These are phyloP conservation scores for Cephalopterus ornatus DNA, from an alignment of 2,113 vertebrate genomes.

Conservation along the genomic window DNA sequence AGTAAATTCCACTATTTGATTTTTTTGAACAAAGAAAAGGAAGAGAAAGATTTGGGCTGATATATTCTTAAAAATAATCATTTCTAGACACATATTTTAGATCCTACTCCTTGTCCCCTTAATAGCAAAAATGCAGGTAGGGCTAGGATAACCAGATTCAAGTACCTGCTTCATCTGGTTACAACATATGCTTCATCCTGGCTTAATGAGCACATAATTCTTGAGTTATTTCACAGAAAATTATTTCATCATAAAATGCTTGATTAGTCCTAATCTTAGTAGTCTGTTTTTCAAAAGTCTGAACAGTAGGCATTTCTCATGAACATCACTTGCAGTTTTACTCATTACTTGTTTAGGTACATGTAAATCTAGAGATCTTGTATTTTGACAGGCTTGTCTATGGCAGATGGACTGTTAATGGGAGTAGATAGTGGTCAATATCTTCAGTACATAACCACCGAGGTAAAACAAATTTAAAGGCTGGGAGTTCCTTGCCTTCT, in stretches of 20 bases:
- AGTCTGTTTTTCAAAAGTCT: background rate
- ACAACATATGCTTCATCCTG: background rate
- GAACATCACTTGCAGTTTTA: background rate
- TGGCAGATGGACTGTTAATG: background rate
- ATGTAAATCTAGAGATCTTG: background rate
- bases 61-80: background rate
- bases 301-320: background rate
- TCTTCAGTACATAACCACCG: background rate
- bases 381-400: background rate
- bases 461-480: background rate
- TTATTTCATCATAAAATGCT: background rate
- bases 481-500: background rate
- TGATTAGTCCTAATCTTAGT: constrained; percentile 11
- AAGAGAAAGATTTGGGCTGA: background rate
- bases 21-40: background rate
- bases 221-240: background rate
- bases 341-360: background rate
- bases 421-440: background rate
- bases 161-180: background rate
- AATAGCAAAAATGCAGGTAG: background rate
- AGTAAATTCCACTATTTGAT: background rate
- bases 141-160: background rate
- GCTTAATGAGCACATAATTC: background rate
- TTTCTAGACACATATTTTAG: background rate
- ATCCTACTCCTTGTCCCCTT: background rate